These are phyloP conservation scores for Siderastrea radians DNA, from an alignment of 92 coral and sea anemone species.

Conservation along the genomic window DNA sequence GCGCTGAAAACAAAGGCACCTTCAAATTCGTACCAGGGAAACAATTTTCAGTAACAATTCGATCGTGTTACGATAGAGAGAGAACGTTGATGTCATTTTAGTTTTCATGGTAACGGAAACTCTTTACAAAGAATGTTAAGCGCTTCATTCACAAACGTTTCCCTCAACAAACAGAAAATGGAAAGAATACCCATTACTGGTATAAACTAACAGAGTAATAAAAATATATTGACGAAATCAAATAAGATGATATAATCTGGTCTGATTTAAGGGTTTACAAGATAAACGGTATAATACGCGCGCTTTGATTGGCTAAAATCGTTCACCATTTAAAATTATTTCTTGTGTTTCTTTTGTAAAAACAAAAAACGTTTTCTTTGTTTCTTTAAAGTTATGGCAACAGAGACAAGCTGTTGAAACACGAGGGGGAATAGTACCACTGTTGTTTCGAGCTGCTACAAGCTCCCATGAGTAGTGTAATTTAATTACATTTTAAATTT, in stretches of 20 bases:
- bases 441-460: too few species aligned
- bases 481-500: too few species aligned
- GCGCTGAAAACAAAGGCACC: neutral
- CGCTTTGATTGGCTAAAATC: too few species aligned
- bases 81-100: neutral
- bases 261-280: neutral
- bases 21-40: neutral
- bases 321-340: too few species aligned
- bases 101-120: constrained; percentile 10
- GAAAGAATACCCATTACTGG: neutral
- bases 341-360: too few species aligned
- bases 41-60: neutral
- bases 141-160: constrained; percentile 1
- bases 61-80: neutral
- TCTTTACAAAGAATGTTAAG: neutral
- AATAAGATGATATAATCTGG: too few species aligned
- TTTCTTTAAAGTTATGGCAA: too few species aligned
- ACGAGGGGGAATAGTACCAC: too few species aligned
- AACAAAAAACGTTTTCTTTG: too few species aligned
- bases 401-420: too few species aligned
- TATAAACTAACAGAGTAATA: neutral
- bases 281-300: too few species aligned
- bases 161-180: neutral
- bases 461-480: too few species aligned
- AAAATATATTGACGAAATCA: neutral